Conservation (phyloP, 2,888 invertebrate species). For the Netelia fuscicornis region DNA sequence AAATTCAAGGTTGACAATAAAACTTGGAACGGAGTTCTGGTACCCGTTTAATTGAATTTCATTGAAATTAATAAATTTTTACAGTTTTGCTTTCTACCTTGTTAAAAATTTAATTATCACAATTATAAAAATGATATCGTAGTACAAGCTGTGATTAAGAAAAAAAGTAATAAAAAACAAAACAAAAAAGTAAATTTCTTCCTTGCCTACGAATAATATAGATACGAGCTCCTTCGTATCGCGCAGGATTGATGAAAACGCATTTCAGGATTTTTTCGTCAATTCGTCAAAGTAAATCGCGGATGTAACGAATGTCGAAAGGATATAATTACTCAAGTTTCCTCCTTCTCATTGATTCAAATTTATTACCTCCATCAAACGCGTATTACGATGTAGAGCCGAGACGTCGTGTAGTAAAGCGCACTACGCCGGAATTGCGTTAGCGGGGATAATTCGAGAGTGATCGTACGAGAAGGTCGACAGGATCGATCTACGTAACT, state of each 20-base stretch:
- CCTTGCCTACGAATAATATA: neutral
- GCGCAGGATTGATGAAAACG: neutral
- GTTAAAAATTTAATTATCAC: too few species aligned
- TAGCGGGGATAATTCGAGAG: slow-evolving; percentile 5
- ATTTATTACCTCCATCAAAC: slow-evolving; percentile 31
- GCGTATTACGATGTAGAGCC: neutral
- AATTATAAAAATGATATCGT: too few species aligned
- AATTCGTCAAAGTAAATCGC: slow-evolving; percentile 13
- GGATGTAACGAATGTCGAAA: neutral
- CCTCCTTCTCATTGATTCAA: slow-evolving; percentile 26
- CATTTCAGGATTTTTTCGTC: neutral
- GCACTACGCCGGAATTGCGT: slow-evolving; percentile 2
- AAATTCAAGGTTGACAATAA: neutral
- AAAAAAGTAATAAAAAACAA: too few species aligned
- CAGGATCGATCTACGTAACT: slow-evolving; percentile 24
- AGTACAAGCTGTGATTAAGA: too few species aligned
- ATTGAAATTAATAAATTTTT: too few species aligned
- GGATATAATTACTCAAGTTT: neutral
- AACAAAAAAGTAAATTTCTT: too few species aligned
- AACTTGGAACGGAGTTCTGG: too few species aligned
- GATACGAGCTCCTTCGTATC: neutral
- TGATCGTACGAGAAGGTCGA: neutral
- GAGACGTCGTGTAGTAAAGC: slow-evolving; percentile 4
- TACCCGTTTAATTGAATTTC: too few species aligned
- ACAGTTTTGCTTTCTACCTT: too few species aligned